Conservation (phyloP, 2,888 invertebrate species). For the Tricholauxania praeusta region DNA sequence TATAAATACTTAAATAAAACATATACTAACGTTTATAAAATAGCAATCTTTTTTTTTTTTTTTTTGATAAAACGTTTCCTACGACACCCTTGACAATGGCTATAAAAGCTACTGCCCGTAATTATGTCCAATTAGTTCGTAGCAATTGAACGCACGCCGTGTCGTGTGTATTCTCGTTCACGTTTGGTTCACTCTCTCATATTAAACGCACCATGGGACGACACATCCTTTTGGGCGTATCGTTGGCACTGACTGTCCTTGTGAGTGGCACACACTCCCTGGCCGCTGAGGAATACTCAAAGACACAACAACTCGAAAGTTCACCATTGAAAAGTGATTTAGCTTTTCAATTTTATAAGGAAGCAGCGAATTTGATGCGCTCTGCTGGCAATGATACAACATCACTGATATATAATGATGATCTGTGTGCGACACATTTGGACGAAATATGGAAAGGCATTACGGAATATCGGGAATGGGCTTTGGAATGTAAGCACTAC, state of each 20-base stretch:
- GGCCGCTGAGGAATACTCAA: conserved; percentile 40
- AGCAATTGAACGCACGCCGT: conserved; percentile 36
- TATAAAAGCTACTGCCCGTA: conserved; percentile 52
- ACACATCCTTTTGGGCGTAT: conserved; percentile 47
- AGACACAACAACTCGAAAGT: conserved; percentile 40
- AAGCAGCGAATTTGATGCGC: conserved; percentile 48
- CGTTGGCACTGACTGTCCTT: conserved; percentile 46
- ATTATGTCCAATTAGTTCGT: conserved; percentile 46
- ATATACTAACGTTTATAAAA: no score
- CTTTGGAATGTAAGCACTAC: conserved; percentile 63
- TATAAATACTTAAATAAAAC: no score
- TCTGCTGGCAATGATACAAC: conserved; percentile 36
- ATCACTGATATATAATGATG: conserved; percentile 42
- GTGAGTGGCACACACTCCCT: conserved; percentile 43
- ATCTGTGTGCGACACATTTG: conserved; percentile 56
- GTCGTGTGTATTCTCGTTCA: conserved; percentile 28
- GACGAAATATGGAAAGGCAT: conserved; percentile 54
- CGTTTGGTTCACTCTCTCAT: conserved; percentile 16
- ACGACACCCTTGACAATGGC: conserved; percentile 31
- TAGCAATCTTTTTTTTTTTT: no score
- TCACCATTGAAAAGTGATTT: conserved; percentile 55
- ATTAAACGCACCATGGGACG: conserved; percentile 43
- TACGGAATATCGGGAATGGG: conserved; percentile 60
- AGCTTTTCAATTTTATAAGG: conserved; percentile 57
- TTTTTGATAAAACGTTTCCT: no score